Evolutionary conservation across 2,797 vertebrate species (phyloP).

Genomic region (Cirrhinus mrigala): DNA sequence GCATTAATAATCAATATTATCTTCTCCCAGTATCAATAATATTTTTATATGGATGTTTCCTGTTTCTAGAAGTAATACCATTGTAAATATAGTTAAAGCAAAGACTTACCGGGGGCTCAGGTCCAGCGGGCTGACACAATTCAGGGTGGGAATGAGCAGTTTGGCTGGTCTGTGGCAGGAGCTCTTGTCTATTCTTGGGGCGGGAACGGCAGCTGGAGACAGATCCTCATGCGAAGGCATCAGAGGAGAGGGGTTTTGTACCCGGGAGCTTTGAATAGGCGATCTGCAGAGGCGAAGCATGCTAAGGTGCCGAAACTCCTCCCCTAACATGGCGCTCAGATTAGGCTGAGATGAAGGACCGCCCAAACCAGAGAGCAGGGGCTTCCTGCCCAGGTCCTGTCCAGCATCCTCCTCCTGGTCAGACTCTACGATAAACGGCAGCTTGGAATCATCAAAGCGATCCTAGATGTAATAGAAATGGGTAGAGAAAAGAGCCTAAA

Average conservation of each 20-base stretch:
- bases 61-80: background rate
- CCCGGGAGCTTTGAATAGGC: conserved; percentile 75
- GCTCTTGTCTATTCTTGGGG: conserved; percentile 53
- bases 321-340: conserved; percentile 83
- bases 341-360: conserved; percentile 78
- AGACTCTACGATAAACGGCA: conserved; percentile 82
- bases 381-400: conserved; percentile 70
- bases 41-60: background rate
- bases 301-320: conserved; percentile 83
- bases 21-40: background rate
- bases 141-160: conserved; percentile 86
- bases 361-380: conserved; percentile 80
- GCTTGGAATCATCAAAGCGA: conserved; percentile 77
- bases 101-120: conserved; percentile 89
- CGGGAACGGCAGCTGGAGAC: conserved; percentile 42
- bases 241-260: conserved; percentile 77
- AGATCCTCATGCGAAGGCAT: conserved; percentile 65
- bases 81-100: background rate
- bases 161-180: conserved; percentile 77
- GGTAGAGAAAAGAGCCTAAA: background rate
- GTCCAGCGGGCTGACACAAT: conserved; percentile 82
- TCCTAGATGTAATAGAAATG: conserved; percentile 67
- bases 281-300: conserved; percentile 80
- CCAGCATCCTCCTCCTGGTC: conserved; percentile 69
- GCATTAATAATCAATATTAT: background rate